phyloP scores from a whole-genome alignment of 1,140 invertebrate genomes.

The Pseudomyrmex pallidus region DNA sequence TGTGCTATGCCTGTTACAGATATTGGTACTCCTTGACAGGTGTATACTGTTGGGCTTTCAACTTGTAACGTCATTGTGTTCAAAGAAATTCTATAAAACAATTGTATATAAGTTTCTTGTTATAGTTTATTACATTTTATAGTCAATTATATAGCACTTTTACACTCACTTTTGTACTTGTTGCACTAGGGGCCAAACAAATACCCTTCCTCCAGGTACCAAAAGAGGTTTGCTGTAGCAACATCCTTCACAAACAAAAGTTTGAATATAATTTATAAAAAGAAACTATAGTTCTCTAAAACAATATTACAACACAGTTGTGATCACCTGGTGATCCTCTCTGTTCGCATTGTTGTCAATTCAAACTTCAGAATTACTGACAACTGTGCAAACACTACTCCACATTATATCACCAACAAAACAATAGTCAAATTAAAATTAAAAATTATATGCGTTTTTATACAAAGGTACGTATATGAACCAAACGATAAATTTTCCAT shows the following conservation, averaged over 20 bases:
- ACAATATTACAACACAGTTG: neutral
- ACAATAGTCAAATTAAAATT: neutral
- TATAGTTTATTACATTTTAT: slow-evolving; percentile 11
- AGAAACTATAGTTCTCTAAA: neutral
- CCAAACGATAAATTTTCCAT: too few relatives aligned
- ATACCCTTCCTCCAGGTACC: slow-evolving; percentile 97
- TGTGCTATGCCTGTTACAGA: slow-evolving; percentile 98
- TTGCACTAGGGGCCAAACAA: slow-evolving; percentile 98
- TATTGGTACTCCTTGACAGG: slow-evolving; percentile 98
- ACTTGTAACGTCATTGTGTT: slow-evolving; percentile 98
- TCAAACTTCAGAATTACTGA: too few relatives aligned
- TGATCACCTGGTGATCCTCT: too few relatives aligned
- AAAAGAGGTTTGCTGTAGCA: slow-evolving; percentile 95
- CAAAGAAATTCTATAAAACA: slow-evolving; percentile 92
- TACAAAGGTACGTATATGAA: neutral
- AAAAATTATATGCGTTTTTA: neutral
- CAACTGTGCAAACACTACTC: too few relatives aligned
- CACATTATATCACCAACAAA: too few relatives aligned
- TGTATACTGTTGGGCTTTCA: slow-evolving; percentile 96
- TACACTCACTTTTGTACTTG: slow-evolving; percentile 94
- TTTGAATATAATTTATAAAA: neutral
- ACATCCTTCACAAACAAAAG: slow-evolving; percentile 89
- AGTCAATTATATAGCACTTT: neutral
- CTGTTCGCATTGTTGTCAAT: too few relatives aligned
- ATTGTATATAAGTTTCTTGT: neutral